Evolutionary conservation across 2,797 vertebrate species (phyloP).

Genomic region (Okamejei kenojei): DNA sequence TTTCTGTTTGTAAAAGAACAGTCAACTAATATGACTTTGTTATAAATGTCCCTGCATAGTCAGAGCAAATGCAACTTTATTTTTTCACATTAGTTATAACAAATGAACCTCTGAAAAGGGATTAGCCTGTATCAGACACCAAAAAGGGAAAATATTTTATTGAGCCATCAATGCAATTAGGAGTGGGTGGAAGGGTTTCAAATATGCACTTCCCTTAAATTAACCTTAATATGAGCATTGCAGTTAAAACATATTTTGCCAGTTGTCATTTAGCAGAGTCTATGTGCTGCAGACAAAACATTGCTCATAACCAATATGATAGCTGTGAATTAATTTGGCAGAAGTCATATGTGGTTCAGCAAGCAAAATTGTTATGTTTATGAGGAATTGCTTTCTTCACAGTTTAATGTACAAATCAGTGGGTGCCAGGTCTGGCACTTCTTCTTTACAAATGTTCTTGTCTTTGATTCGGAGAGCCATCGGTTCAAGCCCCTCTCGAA

Average conservation of each 20-base stretch:
- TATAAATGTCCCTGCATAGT: constrained; percentile 1
- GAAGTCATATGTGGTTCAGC: not conserved
- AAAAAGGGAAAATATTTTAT: not conserved
- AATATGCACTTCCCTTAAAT: constrained; percentile 7
- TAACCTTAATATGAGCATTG: not conserved
- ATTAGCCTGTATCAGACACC: not conserved
- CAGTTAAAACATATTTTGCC: constrained; percentile 29
- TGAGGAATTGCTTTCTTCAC: not conserved
- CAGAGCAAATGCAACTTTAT: constrained; percentile 8
- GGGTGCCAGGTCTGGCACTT: not conserved
- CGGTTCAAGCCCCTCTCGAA: not conserved
- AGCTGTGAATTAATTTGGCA: constrained; percentile 25
- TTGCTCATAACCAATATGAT: constrained; percentile 5
- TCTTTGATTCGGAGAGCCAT: not conserved
- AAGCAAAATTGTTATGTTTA: not conserved
- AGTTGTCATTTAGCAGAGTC: not conserved
- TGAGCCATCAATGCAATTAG: constrained; percentile 5
- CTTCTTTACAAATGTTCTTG: not conserved
- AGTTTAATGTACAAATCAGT: not conserved
- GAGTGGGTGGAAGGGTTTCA: not conserved
- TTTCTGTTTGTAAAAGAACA: constrained; percentile 34
- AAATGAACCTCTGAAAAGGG: not conserved
- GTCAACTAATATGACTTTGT: not conserved
- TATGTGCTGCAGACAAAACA: constrained; percentile 12
- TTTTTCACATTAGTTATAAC: not conserved